Base-by-base conservation (phyloP, 2,797 vertebrate species). In the Rhinella marina region DNA sequence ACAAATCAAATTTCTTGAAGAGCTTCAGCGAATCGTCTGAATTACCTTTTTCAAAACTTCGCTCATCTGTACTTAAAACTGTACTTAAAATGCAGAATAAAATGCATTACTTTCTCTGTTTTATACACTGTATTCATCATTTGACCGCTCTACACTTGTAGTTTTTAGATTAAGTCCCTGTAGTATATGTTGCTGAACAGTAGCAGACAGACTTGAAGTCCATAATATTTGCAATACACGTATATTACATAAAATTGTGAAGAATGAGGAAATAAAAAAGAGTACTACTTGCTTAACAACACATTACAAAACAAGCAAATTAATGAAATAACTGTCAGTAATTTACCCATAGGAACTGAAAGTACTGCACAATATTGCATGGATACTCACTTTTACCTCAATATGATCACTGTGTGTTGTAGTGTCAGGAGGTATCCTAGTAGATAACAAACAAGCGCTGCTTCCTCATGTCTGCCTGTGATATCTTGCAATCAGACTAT, bases 261-360 rank as follows among this genome's bases (percentile, higher is more conserved):
- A 84, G 76, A 4, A 16, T 84, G 4, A 1, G 23, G 56, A 73
- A 75, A 75, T 57, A 19, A 7, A 84, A 84, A 73, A 72, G 29
- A 50, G 19, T 70, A 68, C 14, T 41, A 6, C 11, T 76, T 76
- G 17, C 70, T 50, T 56, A 84, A 76, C n/a, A 3, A 10, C 19
- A 10, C 21, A 10, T 84, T 84, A 41, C 82, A 29, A 41, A 84
- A 84, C 82, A n/a, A 12, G 23, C 21, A 29, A 23, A 0, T 1
- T 25, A 76, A n/a, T 76, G 82, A 25, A 84, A 84, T 76, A 84
- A 59, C 68, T 3, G 82, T 84, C 32, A 76, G 81, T 68, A 82
- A 82, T 54, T 32, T 32, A n/a, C n/a, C 16, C 14, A 75, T 32
- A 50, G 70, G 82, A 84, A 75, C 12, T 75, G 82, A 84, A 75